Percentiles rank a stretch among this genome's conserved stretches.
Evolutionary conservation across 2,113 vertebrate species (phyloP).

Genomic region (Formicarius rufipectus): DNA sequence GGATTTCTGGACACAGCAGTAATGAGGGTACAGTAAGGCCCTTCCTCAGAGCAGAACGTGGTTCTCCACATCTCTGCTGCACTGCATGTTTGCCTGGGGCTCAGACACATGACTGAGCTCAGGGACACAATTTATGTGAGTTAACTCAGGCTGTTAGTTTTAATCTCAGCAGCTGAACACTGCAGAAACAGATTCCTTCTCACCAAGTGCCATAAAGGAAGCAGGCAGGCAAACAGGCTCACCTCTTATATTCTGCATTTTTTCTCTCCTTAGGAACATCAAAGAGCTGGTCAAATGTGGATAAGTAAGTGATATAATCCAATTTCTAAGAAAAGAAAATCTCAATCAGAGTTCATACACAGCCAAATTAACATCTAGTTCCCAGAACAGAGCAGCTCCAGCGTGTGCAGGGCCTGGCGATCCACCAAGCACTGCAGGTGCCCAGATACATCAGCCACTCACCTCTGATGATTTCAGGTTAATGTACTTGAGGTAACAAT

Average conservation of each 20-base stretch:
- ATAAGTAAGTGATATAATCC: conserved; percentile 95
- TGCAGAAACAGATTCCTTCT: background rate
- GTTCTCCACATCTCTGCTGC: background rate
- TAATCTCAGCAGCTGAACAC: background rate
- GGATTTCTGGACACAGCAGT: background rate
- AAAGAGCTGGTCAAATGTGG: conserved; percentile 97
- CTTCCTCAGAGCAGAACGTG: background rate
- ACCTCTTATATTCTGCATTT: conserved; percentile 96
- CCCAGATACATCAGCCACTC: background rate
- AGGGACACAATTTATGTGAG: background rate
- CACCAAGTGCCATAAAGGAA: background rate
- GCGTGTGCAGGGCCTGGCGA: background rate
- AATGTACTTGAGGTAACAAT: conserved; percentile 96
- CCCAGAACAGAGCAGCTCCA: background rate
- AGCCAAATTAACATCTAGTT: background rate
- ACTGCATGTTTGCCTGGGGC: background rate
- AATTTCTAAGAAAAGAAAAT: conserved; percentile 79
- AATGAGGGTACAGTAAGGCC: background rate
- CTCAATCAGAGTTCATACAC: background rate
- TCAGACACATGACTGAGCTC: background rate
- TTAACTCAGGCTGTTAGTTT: background rate
- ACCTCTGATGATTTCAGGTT: conserved; percentile 95
- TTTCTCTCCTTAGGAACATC: conserved; percentile 97
- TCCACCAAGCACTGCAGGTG: background rate
- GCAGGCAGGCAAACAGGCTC: background rate